Evolutionary conservation across 2,113 vertebrate species (phyloP).

Genomic region (Camelus dromedarius): DNA sequence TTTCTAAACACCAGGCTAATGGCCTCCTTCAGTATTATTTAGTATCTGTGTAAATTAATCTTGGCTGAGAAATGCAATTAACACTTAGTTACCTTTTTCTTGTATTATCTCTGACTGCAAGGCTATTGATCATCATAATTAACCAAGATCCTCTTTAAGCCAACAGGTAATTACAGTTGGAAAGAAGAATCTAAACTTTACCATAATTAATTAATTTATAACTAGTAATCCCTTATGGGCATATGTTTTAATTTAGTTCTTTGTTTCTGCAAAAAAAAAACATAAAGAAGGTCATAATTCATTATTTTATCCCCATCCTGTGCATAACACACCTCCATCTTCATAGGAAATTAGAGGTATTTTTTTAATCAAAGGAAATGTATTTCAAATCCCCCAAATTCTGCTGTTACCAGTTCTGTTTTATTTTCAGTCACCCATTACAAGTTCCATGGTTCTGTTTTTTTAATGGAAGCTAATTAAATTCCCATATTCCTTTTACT

Average conservation of each 20-base stretch:
- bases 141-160: neutral
- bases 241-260: constrained; percentile 7
- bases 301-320: neutral
- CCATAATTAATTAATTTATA: neutral
- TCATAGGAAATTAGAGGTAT: neutral
- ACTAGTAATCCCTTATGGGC: neutral
- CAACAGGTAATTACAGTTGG: neutral
- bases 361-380: neutral
- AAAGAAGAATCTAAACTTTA: neutral
- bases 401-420: neutral
- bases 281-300: neutral
- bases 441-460: neutral
- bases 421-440: neutral
- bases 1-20: neutral
- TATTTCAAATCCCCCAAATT: constrained; percentile 1
- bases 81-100: neutral
- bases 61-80: neutral
- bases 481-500: neutral
- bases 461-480: constrained; percentile 9
- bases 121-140: neutral
- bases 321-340: neutral
- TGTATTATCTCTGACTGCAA: neutral
- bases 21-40: neutral
- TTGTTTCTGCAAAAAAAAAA: neutral
- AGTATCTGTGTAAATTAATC: neutral